These are phyloP conservation scores for Artemia franciscana DNA, from an alignment of 1,140 invertebrate genomes.

Conservation along the genomic window DNA sequence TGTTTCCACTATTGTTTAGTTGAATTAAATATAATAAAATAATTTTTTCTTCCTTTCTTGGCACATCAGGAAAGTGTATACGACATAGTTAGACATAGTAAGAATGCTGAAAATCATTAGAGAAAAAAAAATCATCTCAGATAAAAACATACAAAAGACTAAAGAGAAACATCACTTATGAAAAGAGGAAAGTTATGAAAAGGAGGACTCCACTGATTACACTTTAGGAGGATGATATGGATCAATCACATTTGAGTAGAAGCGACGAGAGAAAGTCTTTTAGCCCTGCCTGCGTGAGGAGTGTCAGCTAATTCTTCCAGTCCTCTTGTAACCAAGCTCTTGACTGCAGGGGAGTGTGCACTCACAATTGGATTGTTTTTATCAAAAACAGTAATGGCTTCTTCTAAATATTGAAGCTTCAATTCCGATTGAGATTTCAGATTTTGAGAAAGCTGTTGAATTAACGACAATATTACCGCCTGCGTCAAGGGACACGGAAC, in stretches of 20 bases:
- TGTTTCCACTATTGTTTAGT: too few relatives aligned
- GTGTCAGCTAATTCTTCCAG: constrained; percentile 27
- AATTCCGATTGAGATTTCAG: constrained; percentile 57
- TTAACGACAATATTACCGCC: constrained; percentile 64
- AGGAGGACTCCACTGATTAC: too few relatives aligned
- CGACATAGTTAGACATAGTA: too few relatives aligned
- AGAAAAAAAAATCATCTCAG: too few relatives aligned
- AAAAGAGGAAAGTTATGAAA: too few relatives aligned
- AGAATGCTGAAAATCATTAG: too few relatives aligned
- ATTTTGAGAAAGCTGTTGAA: constrained; percentile 74
- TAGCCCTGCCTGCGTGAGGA: background rate
- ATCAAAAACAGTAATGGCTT: constrained; percentile 61
- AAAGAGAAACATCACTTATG: too few relatives aligned
- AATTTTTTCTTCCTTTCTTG: too few relatives aligned
- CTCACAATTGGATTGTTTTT: constrained; percentile 43
- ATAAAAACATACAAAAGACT: too few relatives aligned
- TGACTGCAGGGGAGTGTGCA: constrained; percentile 55
- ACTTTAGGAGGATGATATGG: too few relatives aligned
- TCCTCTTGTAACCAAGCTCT: constrained; percentile 46
- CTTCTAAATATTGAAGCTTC: constrained; percentile 71
- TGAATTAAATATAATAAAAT: too few relatives aligned
- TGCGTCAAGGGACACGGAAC: constrained; percentile 44
- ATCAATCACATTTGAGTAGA: background rate
- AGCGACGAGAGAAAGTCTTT: background rate
- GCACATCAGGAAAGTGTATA: too few relatives aligned